A percentile compares a stretch with the other conserved stretches of the same genome.
Evolutionary conservation across 2,113 vertebrate species (phyloP).

Genomic region (Xiphophorus maculatus): DNA sequence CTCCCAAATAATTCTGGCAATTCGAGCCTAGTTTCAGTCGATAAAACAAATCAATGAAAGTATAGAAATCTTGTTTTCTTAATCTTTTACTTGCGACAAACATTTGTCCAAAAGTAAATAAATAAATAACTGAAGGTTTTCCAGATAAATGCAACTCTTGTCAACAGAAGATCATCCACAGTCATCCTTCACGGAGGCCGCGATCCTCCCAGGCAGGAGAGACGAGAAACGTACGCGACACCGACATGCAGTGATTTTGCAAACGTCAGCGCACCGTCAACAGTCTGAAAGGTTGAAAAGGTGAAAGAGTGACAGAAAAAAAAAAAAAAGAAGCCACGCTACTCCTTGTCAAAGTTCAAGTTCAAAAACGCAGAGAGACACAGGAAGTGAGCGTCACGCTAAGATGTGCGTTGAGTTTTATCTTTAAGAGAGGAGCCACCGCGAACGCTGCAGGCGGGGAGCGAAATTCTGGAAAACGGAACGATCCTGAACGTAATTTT

Average conservation of each 20-base stretch:
- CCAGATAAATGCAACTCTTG: not conserved
- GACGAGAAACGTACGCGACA: not conserved
- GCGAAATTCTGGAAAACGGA: not conserved
- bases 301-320: not conserved
- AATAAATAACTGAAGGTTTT: too few species aligned
- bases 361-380: not conserved
- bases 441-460: too few species aligned
- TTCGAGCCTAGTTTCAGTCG: not conserved
- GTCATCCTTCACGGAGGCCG: conserved; percentile 21
- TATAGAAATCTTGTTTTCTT: too few species aligned
- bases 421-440: not conserved
- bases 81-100: not conserved
- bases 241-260: too few species aligned
- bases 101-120: not conserved
- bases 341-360: not conserved
- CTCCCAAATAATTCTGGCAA: not conserved
- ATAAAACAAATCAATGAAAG: not conserved
- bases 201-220: not conserved
- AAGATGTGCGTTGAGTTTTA: not conserved
- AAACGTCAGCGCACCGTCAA: not conserved
- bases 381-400: not conserved
- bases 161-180: conserved; percentile 9
- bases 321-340: not conserved
- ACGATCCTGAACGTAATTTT: not conserved
- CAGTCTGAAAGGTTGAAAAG: not conserved